Percentiles rank a stretch among this genome's conserved stretches.
Evolutionary conservation across 2,888 invertebrate species (phyloP).

Genomic region (Drosophila nr. fundita): DNA sequence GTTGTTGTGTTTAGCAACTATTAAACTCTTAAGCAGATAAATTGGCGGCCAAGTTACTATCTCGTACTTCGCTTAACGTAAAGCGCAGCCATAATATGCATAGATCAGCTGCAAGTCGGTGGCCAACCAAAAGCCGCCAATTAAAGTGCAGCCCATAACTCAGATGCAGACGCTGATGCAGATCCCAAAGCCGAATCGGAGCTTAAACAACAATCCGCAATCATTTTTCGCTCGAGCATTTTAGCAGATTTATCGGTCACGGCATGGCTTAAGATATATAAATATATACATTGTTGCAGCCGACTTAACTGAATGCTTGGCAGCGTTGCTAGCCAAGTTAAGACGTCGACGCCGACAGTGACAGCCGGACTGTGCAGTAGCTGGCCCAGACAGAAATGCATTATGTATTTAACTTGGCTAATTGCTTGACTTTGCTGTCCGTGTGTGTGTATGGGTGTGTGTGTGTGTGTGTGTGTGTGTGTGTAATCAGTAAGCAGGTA

Average conservation of each 20-base stretch:
- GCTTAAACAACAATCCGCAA: constrained; percentile 23
- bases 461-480: constrained; percentile 30
- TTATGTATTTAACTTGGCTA: constrained; percentile 72
- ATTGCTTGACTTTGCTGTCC: constrained; percentile 53
- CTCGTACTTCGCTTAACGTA: constrained; percentile 39
- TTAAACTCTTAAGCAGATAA: constrained; percentile 56
- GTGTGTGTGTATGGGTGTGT: constrained; percentile 19
- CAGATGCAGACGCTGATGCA: constrained; percentile 8
- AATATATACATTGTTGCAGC: constrained; percentile 31
- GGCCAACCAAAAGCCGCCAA: constrained; percentile 49
- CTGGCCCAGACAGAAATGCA: constrained; percentile 55
- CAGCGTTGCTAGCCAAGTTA: constrained; percentile 57
- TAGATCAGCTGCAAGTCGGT: constrained; percentile 62
- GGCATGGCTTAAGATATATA: constrained; percentile 58
- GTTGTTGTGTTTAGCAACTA: constrained; percentile 31
- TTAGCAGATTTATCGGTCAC: constrained; percentile 72
- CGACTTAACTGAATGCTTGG: constrained; percentile 45
- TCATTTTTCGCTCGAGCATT: constrained; percentile 56
- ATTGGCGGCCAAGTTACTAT: constrained; percentile 34
- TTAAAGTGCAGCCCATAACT: constrained; percentile 46
- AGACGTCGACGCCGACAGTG: constrained; percentile 56
- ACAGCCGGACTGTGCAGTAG: constrained; percentile 45
- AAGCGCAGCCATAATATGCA: constrained; percentile 37
- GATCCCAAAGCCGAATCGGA: constrained; percentile 1
- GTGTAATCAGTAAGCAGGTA: constrained; percentile 60